Percentiles rank a stretch among this genome's conserved stretches.
Evolutionary conservation across 2,888 invertebrate genomes (phyloP).

Genomic region (Amorpha juglandis): DNA sequence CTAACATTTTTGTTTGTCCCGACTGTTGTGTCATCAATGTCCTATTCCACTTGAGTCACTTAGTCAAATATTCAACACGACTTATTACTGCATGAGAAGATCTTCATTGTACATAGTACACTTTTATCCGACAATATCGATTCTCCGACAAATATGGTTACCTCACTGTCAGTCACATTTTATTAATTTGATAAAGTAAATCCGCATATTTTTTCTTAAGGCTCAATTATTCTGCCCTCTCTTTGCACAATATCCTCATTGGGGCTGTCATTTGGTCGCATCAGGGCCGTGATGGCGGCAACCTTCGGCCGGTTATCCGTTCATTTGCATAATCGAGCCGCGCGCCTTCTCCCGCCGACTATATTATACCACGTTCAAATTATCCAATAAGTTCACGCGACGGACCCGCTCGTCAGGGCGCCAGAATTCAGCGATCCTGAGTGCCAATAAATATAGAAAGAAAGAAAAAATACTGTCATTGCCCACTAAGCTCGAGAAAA

Average conservation of each 20-base stretch:
- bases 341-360: constrained; percentile 40
- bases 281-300: constrained; percentile 24
- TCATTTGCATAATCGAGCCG: constrained; percentile 51
- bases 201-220: not conserved
- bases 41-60: not conserved
- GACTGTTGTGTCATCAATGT: not conserved
- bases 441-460: not conserved
- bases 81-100: not conserved
- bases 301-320: constrained; percentile 36
- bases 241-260: constrained; percentile 4
- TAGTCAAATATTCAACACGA: not conserved
- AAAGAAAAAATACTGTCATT: no score
- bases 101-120: no score
- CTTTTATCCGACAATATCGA: no score
- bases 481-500: no score
- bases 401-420: not conserved
- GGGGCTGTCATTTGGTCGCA: not conserved
- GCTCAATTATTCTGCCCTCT: not conserved
- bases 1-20: not conserved
- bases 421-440: not conserved
- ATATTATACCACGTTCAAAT: constrained; percentile 44
- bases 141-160: no score
- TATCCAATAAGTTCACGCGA: constrained; percentile 44
- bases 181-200: not conserved
- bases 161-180: not conserved